Base-by-base conservation (phyloP, 2,888 invertebrate species). In the Mesorhabditis belari region DNA sequence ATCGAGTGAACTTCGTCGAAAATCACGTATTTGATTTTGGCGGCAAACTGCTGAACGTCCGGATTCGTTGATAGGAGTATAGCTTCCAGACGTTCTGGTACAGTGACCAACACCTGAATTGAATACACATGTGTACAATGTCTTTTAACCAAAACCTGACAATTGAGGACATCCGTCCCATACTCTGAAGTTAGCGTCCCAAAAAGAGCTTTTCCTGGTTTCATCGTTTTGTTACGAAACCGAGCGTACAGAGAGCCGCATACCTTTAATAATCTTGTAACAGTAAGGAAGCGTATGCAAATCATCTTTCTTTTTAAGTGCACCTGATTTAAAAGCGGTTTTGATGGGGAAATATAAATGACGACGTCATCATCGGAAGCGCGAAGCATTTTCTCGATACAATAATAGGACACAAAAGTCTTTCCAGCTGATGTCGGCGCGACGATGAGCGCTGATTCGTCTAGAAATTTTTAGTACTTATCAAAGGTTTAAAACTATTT, bases 371-470 rank as follows among this genome's bases (percentile, higher is more conserved):
- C 80, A 55, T 80, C 75, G 64, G 76, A 75, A 50, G 76, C 71
- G 50, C 78, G 74, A 28, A 82, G 70, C 9, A 82, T 77, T 64
- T 80, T 79, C 68, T 82, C 81, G 73, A 82, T 82, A 65, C 81
- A 81, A 62, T 82, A 82, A 67, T 82, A 82, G 2, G 81, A 81
- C 50, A 81, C 81, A 74, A 81, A 82, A 4, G 82, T 82, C 68
- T 82, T 82, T 63, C 82, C 82, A 57, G 82, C 81, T 17, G 82
- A 82, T 0, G 82, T 82, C 1, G 82, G 82, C 2, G 82, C 82
- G 23, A 82, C 77, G 62, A 82, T 81, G 23, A 82, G 65, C 6
- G 81, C 82, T 5, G 81, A 82, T 55, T 82, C 75, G 51, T 75
- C 76, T 76, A 51, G 55, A 67, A n/a, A n/a, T n/a, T n/a, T n/a